Conservation (phyloP, 1,140 invertebrate genomes). For the Rhopalosiphum padi region DNA sequence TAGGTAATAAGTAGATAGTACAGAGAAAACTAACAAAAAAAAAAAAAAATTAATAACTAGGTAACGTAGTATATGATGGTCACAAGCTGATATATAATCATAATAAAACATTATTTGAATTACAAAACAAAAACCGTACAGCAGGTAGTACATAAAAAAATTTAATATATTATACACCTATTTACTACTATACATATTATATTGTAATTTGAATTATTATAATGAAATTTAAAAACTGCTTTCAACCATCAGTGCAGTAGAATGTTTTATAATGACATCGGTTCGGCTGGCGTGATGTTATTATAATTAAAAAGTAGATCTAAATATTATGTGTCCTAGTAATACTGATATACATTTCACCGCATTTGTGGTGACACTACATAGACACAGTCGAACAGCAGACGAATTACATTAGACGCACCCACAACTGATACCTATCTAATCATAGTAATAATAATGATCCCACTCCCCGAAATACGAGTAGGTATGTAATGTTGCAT, state of each 20-base stretch:
- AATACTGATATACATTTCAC: neutral
- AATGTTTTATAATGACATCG: neutral
- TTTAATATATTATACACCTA: neutral
- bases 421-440: neutral
- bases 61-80: neutral
- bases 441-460: neutral
- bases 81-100: neutral
- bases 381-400: neutral
- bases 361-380: neutral
- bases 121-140: neutral
- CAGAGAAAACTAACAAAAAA: neutral
- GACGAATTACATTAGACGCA: neutral
- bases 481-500: neutral
- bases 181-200: neutral
- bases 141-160: neutral
- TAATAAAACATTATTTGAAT: neutral
- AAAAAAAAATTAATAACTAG: neutral
- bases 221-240: neutral
- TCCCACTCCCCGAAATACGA: neutral
- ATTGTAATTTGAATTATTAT: slow-evolving; percentile 11
- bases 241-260: neutral
- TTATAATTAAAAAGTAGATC: slow-evolving; percentile 16
- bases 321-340: neutral
- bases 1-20: neutral
- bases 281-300: neutral